Evolutionary conservation across 1,140 invertebrate genomes (phyloP).

Genomic region (Dreissena polymorpha): DNA sequence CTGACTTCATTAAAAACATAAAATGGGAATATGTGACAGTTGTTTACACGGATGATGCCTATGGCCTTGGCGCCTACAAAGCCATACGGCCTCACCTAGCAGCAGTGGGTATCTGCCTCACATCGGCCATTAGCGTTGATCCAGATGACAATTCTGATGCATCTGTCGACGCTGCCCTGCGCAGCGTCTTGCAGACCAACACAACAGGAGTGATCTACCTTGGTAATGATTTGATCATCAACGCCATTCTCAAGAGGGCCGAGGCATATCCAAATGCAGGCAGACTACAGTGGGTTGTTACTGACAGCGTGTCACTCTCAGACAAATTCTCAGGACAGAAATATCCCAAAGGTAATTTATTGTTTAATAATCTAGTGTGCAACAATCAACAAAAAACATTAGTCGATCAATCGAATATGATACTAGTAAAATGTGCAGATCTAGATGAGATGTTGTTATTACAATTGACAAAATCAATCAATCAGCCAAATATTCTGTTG

Average conservation of each 20-base stretch:
- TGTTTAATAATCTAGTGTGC: neutral
- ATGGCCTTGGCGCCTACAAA: constrained; percentile 70
- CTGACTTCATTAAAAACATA: constrained; percentile 76
- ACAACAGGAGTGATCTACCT: constrained; percentile 69
- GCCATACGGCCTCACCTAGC: constrained; percentile 68
- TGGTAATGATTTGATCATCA: constrained; percentile 56
- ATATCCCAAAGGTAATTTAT: constrained; percentile 64
- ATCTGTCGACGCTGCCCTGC: constrained; percentile 58
- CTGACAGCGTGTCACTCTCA: constrained; percentile 68
- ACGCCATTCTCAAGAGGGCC: constrained; percentile 60
- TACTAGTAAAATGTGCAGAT: too few species aligned
- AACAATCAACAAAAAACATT: too few species aligned
- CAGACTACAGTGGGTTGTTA: constrained; percentile 74
- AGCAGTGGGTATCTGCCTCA: constrained; percentile 69
- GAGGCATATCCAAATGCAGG: constrained; percentile 54
- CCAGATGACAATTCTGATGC: constrained; percentile 54
- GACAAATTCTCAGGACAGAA: constrained; percentile 58
- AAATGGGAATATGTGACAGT: constrained; percentile 79
- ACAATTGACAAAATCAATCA: too few species aligned
- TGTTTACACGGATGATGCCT: constrained; percentile 77
- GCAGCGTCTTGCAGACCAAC: constrained; percentile 52
- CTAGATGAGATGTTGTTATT: too few species aligned
- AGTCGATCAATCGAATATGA: too few species aligned
- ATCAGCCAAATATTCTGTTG: too few species aligned
- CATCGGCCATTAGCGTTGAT: constrained; percentile 62